Conservation (phyloP, 2,888 invertebrate species). For the Pterostichus madidus region DNA sequence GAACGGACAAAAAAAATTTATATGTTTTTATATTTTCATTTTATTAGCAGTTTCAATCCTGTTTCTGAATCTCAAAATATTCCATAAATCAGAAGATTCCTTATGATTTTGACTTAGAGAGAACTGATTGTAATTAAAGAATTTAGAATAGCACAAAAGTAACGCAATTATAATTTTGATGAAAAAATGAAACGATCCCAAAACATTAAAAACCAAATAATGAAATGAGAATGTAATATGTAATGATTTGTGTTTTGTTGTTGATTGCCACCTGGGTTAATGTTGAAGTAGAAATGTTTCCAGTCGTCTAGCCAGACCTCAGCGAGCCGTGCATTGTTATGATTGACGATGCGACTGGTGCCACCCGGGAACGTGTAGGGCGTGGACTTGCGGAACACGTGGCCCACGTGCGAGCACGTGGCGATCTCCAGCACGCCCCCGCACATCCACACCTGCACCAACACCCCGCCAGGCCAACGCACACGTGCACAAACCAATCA, state of each 20-base stretch:
- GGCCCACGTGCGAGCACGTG: slow-evolving; percentile 96
- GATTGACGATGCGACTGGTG: slow-evolving; percentile 97
- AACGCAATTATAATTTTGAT: not conserved
- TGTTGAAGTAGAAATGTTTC: slow-evolving; percentile 99
- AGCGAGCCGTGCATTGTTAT: slow-evolving; percentile 98
- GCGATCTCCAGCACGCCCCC: slow-evolving; percentile 96
- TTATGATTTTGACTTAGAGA: too few species aligned
- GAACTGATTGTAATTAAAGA: too few species aligned
- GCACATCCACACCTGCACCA: slow-evolving; percentile 96
- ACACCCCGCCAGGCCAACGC: slow-evolving; percentile 66
- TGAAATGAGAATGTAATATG: not conserved
- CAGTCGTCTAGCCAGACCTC: slow-evolving; percentile 99
- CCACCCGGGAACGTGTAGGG: slow-evolving; percentile 99
- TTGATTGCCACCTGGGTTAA: slow-evolving; percentile 90
- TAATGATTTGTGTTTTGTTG: not conserved
- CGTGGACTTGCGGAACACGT: slow-evolving; percentile 98
- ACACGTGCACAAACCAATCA: slow-evolving; percentile 56
- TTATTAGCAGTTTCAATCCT: too few species aligned
- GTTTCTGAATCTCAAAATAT: too few species aligned
- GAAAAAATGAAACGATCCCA: not conserved
- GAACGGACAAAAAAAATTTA: too few species aligned
- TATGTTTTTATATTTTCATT: too few species aligned
- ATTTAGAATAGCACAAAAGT: not conserved
- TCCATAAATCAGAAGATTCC: too few species aligned
- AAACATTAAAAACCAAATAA: slow-evolving; percentile 8